Base-by-base conservation (phyloP, 2,797 vertebrate genomes). In the Molossus molossus region DNA sequence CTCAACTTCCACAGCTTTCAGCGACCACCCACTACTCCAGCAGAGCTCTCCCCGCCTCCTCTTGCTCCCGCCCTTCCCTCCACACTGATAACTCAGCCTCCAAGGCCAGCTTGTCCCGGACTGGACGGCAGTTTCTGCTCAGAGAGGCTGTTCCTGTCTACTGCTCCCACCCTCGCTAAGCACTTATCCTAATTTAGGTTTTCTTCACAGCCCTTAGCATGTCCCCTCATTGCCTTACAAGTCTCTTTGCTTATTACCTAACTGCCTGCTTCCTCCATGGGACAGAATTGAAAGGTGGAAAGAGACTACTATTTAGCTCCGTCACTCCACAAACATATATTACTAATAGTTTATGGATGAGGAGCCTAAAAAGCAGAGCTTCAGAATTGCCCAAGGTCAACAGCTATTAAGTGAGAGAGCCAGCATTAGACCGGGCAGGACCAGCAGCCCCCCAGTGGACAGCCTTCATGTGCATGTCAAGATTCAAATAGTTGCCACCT, bases 401-500 rank as follows among this genome's bases (percentile, higher is more conserved):
- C 0, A 48, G 18, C 18, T 48, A 45, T 0, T 4, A 53, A 33
- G 18, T 7, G 3, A n/a, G 0, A 37, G 27, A 58, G 73, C 2
- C 18, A 33, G 23, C 10, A 15, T 55, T 14, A 57, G 55, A 23
- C 20, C 37, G 0, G 12, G 14, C 0, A 0, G 3, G 20, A n/a
- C n/a, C 4, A 3, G 6, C 4, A 60, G 85, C 4, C 14, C 23
- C 65, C 12, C 15, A 23, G 6, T 6, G 9, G 10, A 60, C 0
- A 73, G 25, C 11, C 18, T 55, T 50, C 5, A 3, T 17, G 45
- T 9, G n/a, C 48, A 81, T 27, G 73, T 84, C 9, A 64, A 10
- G 53, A 27, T 9, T 9, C 37, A 27, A 33, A 50, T 0, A 73
- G 33, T 18, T 2, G 14, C 2, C 33, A 27, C 14, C n/a, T 48